Evolutionary conservation across 2,888 invertebrate species (phyloP), one percentile per base, ranked within the genome.

Genomic region (Gonocerus acuteangulatus): DNA sequence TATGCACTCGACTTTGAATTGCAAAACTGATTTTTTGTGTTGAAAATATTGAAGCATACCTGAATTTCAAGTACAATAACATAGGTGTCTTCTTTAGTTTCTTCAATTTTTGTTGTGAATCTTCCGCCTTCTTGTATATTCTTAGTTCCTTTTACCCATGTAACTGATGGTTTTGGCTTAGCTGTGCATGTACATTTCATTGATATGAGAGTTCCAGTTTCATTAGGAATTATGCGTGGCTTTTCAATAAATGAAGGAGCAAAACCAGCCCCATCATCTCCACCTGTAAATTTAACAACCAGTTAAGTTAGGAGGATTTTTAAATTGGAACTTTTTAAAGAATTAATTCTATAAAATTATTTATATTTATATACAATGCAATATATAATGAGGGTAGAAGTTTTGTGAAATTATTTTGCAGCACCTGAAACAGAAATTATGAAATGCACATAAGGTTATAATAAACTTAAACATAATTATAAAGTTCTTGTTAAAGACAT

Each of bases 221-320:
- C 94, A 78, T 95, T 95, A 74, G 97, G 97, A 80, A 96, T 94
- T 78, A 99, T 99, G 78, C 91, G 87, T 68, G 99, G 99, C 81
- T 97, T 97, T 79, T 95, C 95, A 73, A 95, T 85, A 78, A 99
- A 97, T 65, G 94, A 91, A 68, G 97, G 97, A 70, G 95, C 91
- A 78, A 90, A 91, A 74, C 93, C 94, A 73, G 86, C 87, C 70
- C 88, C 89, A 77, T 89, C 89, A 78, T 89, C 90, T 75, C 90
- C 88, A 83, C 90, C 91, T 92, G 64, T 48, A 65, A 66, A 9
- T 27, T 27, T 27, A 27, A 63, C 67, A 68, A 66, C 68, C n/a
- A n/a, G n/a, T 68, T 68, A 66, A 69, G 51, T 49, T 21, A 47
- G 47, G 27, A 61, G 64, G 63, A 62, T 62, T 16, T 23, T 15